A percentile compares a stretch with the other conserved stretches of the same genome.
phyloP scores from a whole-genome alignment of 2,888 invertebrate species.

The Parapristionchus giblindavisi region DNA sequence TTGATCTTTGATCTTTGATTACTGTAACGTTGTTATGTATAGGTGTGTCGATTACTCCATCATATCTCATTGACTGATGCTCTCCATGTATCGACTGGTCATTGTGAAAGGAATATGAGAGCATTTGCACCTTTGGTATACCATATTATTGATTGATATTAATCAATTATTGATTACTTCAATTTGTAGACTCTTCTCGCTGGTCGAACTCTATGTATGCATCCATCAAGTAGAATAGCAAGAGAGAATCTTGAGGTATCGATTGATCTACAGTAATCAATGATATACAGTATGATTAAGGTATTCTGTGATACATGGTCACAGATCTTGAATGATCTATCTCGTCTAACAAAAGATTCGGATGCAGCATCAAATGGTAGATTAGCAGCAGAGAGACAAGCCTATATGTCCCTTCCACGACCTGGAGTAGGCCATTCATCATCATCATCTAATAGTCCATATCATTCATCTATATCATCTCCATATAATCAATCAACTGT shows the following conservation, averaged over 20 bases:
- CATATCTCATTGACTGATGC: constrained; percentile 94
- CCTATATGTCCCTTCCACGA: constrained; percentile 91
- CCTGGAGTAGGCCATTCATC: constrained; percentile 80
- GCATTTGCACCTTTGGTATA: constrained; percentile 91
- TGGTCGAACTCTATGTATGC: constrained; percentile 87
- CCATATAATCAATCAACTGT: constrained; percentile 18
- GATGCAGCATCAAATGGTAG: constrained; percentile 68
- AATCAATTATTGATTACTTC: background rate
- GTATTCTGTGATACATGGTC: constrained; percentile 74
- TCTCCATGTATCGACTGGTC: constrained; percentile 92
- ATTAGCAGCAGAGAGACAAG: constrained; percentile 77
- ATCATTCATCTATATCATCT: constrained; percentile 20
- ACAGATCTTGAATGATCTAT: constrained; percentile 77
- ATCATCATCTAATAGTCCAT: constrained; percentile 16
- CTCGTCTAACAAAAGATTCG: constrained; percentile 73
- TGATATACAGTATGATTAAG: background rate
- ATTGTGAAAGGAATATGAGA: constrained; percentile 91
- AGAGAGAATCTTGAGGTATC: constrained; percentile 76
- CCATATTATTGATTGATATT: background rate
- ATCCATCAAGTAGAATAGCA: constrained; percentile 92
- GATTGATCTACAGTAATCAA: background rate
- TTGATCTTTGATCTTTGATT: too few relatives aligned
- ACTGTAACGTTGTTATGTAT: constrained; percentile 39
- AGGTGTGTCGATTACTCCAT: constrained; percentile 93
- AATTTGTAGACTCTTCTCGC: constrained; percentile 82